These are phyloP conservation scores for Lota lota DNA, from an alignment of 2,113 vertebrate genomes.

Conservation along the genomic window DNA sequence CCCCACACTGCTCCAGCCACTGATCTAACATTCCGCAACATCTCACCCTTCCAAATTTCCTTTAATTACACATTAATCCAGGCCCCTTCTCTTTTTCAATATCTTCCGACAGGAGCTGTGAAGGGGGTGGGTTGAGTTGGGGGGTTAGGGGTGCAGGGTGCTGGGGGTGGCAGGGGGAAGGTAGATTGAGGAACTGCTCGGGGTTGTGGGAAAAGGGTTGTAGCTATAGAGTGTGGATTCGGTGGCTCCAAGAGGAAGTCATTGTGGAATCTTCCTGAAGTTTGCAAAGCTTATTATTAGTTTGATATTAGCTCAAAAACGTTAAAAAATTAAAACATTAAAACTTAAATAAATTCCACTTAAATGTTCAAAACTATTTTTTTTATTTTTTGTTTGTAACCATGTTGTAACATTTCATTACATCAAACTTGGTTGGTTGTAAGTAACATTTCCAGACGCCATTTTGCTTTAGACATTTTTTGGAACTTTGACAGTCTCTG, in stretches of 20 bases:
- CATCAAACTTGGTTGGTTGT: background rate
- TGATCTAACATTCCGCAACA: constrained; percentile 99
- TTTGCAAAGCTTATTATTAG: too few species aligned
- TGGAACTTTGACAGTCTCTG: background rate
- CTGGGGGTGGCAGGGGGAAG: constrained; percentile 59
- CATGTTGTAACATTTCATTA: background rate
- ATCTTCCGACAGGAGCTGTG: constrained; percentile 81
- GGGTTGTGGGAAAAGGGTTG: constrained; percentile 79
- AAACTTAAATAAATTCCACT: too few species aligned
- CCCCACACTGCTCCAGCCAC: constrained; percentile 99
- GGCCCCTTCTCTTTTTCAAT: constrained; percentile 96
- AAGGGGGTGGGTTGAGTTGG: constrained; percentile 55
- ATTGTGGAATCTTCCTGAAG: background rate
- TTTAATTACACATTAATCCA: constrained; percentile 99
- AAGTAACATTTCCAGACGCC: background rate
- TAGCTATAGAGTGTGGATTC: constrained; percentile 68
- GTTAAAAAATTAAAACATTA: too few species aligned
- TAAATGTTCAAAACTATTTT: too few species aligned
- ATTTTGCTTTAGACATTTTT: background rate
- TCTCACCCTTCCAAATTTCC: constrained; percentile 97
- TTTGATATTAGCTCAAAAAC: too few species aligned
- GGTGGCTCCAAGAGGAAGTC: constrained; percentile 15
- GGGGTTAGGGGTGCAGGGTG: constrained; percentile 54
- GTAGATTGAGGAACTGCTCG: constrained; percentile 73
- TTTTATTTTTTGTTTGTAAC: background rate